Evolutionary conservation across 92 coral and sea anemone species (phyloP).

Genomic region (Galaxea fascicularis): DNA sequence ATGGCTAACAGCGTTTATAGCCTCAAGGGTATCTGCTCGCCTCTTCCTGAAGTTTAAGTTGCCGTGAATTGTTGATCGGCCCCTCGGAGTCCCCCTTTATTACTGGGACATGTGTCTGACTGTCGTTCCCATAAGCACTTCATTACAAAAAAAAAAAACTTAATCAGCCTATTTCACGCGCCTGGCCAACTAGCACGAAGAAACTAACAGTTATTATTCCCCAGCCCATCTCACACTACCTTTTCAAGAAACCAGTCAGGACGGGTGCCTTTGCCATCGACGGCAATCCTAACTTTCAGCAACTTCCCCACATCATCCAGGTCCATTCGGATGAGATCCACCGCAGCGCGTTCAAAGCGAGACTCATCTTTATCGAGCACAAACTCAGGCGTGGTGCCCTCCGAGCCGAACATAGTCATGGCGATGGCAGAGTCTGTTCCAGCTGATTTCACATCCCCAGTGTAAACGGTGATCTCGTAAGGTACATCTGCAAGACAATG

Average conservation of each 20-base stretch:
- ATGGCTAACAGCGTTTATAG: no score
- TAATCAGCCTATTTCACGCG: no score
- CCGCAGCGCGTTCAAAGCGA: slow-evolving; percentile 89
- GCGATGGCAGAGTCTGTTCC: slow-evolving; percentile 89
- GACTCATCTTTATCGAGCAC: slow-evolving; percentile 84
- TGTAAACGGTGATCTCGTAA: slow-evolving; percentile 83
- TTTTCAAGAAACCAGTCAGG: slow-evolving; percentile 95
- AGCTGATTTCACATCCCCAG: slow-evolving; percentile 87
- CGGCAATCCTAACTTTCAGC: slow-evolving; percentile 85
- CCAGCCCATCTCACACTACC: slow-evolving; percentile 44
- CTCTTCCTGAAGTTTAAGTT: no score
- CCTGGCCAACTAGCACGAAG: no score
- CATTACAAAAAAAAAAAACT: no score
- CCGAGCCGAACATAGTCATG: slow-evolving; percentile 82
- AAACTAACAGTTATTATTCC: no score
- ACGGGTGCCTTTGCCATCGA: slow-evolving; percentile 91
- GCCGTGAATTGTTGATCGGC: no score
- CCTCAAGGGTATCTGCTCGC: no score
- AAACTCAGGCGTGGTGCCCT: slow-evolving; percentile 89
- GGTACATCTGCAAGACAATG: slow-evolving; percentile 70
- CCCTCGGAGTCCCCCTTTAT: no score
- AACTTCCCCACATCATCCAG: slow-evolving; percentile 94
- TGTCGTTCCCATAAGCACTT: no score
- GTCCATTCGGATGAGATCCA: slow-evolving; percentile 83
- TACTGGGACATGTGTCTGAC: no score